Percentiles rank a stretch among this genome's conserved stretches.
Conservation (phyloP, 1,140 invertebrate species). For the Drosophila lini region DNA sequence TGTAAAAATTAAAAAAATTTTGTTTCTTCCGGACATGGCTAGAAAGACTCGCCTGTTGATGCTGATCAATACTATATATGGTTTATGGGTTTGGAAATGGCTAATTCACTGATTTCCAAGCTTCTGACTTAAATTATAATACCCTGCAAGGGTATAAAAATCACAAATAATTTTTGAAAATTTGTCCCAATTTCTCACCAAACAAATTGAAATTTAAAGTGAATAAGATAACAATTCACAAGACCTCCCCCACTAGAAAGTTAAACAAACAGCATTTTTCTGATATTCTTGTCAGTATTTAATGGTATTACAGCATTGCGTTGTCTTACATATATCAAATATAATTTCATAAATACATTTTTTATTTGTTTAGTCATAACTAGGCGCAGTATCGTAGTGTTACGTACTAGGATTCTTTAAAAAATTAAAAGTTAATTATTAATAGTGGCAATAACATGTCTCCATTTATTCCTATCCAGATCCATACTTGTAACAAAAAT, state of each 20-base stretch:
- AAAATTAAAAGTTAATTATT: constrained; percentile 77
- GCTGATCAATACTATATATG: too few species aligned
- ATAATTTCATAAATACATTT: constrained; percentile 78
- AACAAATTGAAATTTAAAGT: too few species aligned
- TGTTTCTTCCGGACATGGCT: too few species aligned
- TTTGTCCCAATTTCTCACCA: too few species aligned
- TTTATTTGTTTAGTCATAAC: constrained; percentile 65
- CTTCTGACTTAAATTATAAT: too few species aligned
- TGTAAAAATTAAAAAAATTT: too few species aligned
- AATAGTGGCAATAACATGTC: constrained; percentile 73
- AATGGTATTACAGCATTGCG: constrained; percentile 79
- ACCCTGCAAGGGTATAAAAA: too few species aligned
- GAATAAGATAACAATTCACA: too few species aligned
- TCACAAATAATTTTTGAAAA: too few species aligned
- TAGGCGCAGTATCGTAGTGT: constrained; percentile 56
- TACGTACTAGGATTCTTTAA: constrained; percentile 61
- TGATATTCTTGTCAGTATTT: constrained; percentile 67
- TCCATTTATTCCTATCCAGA: constrained; percentile 26
- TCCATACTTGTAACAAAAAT: constrained; percentile 74
- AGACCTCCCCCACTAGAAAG: neutral
- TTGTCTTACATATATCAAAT: constrained; percentile 75
- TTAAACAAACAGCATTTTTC: constrained; percentile 3
- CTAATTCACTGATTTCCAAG: too few species aligned
- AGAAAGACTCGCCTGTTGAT: too few species aligned
- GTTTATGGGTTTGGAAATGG: too few species aligned